Evolutionary conservation across 2,888 invertebrate species (phyloP), one percentile per base, ranked within the genome.

Genomic region (Euproctis similis): DNA sequence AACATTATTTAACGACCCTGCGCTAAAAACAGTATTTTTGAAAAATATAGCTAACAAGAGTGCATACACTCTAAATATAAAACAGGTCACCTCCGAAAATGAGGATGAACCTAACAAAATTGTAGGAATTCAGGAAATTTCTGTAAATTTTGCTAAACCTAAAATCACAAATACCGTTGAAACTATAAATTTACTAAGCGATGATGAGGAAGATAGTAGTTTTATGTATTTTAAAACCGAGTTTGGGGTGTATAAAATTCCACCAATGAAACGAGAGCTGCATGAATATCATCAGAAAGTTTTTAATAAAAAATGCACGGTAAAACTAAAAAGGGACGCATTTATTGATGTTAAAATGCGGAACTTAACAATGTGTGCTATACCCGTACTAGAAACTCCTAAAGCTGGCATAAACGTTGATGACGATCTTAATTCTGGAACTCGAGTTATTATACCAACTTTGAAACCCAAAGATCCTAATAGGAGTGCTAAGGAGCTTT

Each of bases 171-270:
- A 21, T 5, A 33, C 40, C 12, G 30, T 63, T 20, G 78, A 80
- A 36, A 74, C 71, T 16, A 71, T 84, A 19, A 56, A 73, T 51
- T 61, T 84, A 32, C 50, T 81, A 5, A 82, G 80, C 38, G 82
- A 82, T 22, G 81, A 82, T 4, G 82, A 82, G 36, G 69, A 72
- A 7, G 59, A 56, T 8, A 18, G 34, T 11, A 6, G 5, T 13
- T 20, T 17, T 4, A 36, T 42, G 19, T 37, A 13, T 30, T 65
- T 68, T 28, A 46, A 47, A 25, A 80, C 78, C 1, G 66, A 78
- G 47, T 73, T 56, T 47, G 80, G 77, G n/a, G 57, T 50, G 19
- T 72, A 52, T 45, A 57, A 53, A 26, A 39, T 69, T 8, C 37
- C 42, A 19, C 21, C 31, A 1, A 46, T 66, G 11, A 41, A 64